phyloP scores from a whole-genome alignment of 2,113 vertebrate genomes.

The Alexandromys fortis region DNA sequence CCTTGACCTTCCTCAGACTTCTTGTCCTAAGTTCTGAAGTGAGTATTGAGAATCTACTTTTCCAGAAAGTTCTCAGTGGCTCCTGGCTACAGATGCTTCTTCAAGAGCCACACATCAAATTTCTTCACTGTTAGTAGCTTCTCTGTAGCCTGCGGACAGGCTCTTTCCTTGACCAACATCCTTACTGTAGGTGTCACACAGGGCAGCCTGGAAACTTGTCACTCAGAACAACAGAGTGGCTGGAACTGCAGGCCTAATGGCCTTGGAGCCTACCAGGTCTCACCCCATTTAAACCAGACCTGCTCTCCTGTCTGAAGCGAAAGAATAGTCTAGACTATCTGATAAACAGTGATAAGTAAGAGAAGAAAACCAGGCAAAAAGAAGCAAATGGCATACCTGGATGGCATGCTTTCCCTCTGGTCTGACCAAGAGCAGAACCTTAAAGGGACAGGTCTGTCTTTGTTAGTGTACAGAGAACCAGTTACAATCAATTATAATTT shows the following conservation, averaged over 20 bases:
- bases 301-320: not conserved
- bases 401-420: not conserved
- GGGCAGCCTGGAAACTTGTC: not conserved
- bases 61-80: not conserved
- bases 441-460: not conserved
- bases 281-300: not conserved
- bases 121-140: not conserved
- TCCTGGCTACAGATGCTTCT: not conserved
- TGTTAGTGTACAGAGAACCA: not conserved
- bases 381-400: not conserved
- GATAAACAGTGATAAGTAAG: not conserved
- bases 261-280: not conserved
- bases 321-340: not conserved
- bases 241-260: not conserved
- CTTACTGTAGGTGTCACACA: not conserved
- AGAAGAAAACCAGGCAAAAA: not conserved
- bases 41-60: not conserved
- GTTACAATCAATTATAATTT: slow-evolving; percentile 38
- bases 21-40: not conserved
- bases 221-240: not conserved
- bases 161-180: not conserved
- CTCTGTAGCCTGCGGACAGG: not conserved
- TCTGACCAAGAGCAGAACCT: not conserved
- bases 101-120: not conserved
- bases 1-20: not conserved